These are phyloP conservation scores for Steinernema feltiae DNA, from an alignment of 1,140 invertebrate genomes.

Conservation along the genomic window DNA sequence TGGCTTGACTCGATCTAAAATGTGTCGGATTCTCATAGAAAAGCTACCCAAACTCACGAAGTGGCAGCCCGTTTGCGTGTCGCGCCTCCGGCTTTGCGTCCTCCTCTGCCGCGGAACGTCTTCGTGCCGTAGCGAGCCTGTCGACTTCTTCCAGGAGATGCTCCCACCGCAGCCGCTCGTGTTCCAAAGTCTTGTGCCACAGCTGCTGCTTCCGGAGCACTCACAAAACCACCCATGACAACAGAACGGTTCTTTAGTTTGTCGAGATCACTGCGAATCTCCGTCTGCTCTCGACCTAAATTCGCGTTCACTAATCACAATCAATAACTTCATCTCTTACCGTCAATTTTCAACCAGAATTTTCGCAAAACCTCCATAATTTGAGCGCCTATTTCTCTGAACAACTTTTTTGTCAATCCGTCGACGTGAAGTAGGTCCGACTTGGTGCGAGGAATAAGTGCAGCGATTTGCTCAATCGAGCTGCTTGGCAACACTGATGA, in stretches of 20 bases:
- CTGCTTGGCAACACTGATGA: not conserved
- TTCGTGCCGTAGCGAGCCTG: too few relatives aligned
- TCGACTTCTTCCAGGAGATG: not conserved
- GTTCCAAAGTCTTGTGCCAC: not conserved
- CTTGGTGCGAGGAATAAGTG: slow-evolving; percentile 45
- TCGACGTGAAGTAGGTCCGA: slow-evolving; percentile 43
- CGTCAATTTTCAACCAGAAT: slow-evolving; percentile 37
- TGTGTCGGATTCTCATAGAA: too few relatives aligned
- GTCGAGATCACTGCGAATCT: slow-evolving; percentile 29
- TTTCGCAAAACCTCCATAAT: slow-evolving; percentile 32
- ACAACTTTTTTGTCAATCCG: slow-evolving; percentile 40
- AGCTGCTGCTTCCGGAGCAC: not conserved
- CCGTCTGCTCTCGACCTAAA: slow-evolving; percentile 25
- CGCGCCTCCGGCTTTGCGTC: too few relatives aligned
- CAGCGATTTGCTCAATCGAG: slow-evolving; percentile 31
- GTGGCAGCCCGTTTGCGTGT: too few relatives aligned
- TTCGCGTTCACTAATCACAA: not conserved
- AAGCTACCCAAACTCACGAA: too few relatives aligned
- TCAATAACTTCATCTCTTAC: slow-evolving; percentile 6
- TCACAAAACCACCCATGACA: slow-evolving; percentile 27
- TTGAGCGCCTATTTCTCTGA: slow-evolving; percentile 24
- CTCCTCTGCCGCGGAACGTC: too few relatives aligned
- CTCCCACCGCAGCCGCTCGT: not conserved
- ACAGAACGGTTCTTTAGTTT: slow-evolving; percentile 29
- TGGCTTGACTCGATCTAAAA: too few relatives aligned